Evolutionary conservation across 30 jellyfish, hydroid and myxozoan genomes (phyloP).

Genomic region (Aurelia sp.): DNA sequence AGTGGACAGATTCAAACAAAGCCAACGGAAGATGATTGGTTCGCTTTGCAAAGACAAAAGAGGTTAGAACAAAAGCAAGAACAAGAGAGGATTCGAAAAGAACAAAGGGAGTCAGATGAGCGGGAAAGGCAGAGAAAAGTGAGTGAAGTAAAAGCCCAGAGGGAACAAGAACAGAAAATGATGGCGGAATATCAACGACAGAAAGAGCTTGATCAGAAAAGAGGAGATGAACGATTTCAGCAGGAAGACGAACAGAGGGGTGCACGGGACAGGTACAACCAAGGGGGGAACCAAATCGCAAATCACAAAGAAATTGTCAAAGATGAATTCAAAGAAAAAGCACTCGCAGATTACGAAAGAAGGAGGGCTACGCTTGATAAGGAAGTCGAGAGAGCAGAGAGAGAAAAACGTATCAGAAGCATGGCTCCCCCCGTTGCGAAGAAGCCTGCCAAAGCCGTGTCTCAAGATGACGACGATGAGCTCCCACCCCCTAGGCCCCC

Average conservation of each 20-base stretch:
- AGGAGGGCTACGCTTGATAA: conserved; percentile 81
- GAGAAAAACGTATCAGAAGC: conserved; percentile 39
- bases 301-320: conserved; percentile 44
- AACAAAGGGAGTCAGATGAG: conserved; percentile 71
- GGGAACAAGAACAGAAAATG: conserved; percentile 78
- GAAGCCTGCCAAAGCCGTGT: conserved; percentile 16
- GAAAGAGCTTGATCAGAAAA: conserved; percentile 44
- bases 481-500: conserved; percentile 99
- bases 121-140: conserved; percentile 69
- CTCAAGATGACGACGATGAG: conserved; percentile 76
- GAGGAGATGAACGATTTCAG: not conserved
- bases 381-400: conserved; percentile 59
- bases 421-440: conserved; percentile 59
- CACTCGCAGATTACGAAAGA: conserved; percentile 75
- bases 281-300: too few relatives aligned
- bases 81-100: conserved; percentile 75
- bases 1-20: conserved; percentile 30
- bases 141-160: conserved; percentile 55
- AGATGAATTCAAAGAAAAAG: conserved; percentile 75
- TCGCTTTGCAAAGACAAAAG: conserved; percentile 68
- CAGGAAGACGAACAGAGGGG: not conserved
- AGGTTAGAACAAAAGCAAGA: conserved; percentile 71
- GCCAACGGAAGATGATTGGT: conserved; percentile 68
- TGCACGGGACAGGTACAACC: not conserved
- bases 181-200: conserved; percentile 77